Conservation (phyloP, 2,797 vertebrate species). For the Prunella strophiata region DNA sequence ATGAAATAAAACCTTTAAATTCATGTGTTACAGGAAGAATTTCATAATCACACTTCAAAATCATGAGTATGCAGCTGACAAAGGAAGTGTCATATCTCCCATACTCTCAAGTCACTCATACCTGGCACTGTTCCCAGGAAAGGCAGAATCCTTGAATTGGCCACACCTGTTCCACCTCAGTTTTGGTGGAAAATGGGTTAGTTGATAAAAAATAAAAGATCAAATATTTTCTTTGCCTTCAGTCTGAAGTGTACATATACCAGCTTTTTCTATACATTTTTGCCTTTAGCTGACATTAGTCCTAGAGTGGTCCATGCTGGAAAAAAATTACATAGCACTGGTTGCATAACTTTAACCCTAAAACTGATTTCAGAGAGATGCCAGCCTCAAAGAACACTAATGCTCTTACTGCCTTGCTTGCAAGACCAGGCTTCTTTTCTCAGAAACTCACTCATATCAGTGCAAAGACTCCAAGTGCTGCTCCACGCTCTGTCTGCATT, state of each 20-base stretch:
- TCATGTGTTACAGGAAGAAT: neutral
- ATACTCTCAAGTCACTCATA: neutral
- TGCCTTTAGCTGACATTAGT: neutral
- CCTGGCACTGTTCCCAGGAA: neutral
- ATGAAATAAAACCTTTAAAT: neutral
- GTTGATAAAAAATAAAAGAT: neutral
- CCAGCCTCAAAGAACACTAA: neutral
- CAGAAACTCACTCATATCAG: neutral
- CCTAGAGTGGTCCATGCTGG: neutral
- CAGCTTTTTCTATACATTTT: neutral
- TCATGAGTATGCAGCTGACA: neutral
- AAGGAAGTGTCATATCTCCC: neutral
- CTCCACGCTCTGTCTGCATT: neutral
- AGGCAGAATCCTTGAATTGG: neutral
- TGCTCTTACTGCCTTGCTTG: neutral
- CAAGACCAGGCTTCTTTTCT: neutral
- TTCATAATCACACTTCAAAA: neutral
- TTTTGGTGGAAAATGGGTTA: neutral
- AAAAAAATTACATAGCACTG: neutral
- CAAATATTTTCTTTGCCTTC: neutral
- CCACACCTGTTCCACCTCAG: neutral
- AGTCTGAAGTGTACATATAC: neutral
- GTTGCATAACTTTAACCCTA: neutral
- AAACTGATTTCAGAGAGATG: neutral
- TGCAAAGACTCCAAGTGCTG: neutral